A percentile compares a stretch with the other conserved stretches of the same genome.
These are phyloP conservation scores for Cyrtodaria siliqua DNA, from an alignment of 2,888 invertebrate genomes.

Conservation along the genomic window DNA sequence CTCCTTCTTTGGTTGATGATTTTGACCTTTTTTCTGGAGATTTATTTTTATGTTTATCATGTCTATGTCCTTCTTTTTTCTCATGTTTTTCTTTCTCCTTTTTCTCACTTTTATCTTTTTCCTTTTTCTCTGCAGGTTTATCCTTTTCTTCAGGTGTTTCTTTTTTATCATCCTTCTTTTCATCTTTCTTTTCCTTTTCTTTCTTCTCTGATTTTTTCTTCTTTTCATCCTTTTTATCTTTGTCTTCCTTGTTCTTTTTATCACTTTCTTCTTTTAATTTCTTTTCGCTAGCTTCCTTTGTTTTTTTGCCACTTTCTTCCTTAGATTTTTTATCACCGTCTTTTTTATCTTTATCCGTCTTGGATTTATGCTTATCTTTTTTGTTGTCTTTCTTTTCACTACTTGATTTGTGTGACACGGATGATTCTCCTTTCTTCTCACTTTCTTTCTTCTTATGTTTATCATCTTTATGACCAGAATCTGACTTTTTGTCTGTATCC, in stretches of 20 bases:
- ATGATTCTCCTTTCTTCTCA: conserved; percentile 61
- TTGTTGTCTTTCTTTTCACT: conserved; percentile 59
- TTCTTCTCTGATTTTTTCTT: conserved; percentile 31
- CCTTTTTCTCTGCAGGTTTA: conserved; percentile 26
- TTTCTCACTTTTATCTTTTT: conserved; percentile 48
- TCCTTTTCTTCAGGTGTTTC: conserved; percentile 36
- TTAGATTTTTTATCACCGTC: conserved; percentile 47
- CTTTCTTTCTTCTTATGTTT: conserved; percentile 74
- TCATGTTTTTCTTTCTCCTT: conserved; percentile 54
- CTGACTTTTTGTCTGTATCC: conserved; percentile 60
- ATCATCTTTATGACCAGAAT: conserved; percentile 63
- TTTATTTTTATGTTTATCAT: conserved; percentile 58
- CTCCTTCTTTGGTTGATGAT: conserved; percentile 42
- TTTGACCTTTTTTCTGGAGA: conserved; percentile 61
- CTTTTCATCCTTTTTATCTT: conserved; percentile 48
- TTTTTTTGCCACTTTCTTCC: conserved; percentile 41
- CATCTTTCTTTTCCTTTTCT: conserved; percentile 35
- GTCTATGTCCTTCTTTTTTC: conserved; percentile 56
- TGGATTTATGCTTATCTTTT: conserved; percentile 52
- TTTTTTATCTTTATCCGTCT: conserved; percentile 57
- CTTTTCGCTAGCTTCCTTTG: conserved; percentile 40
- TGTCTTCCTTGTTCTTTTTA: conserved; percentile 44
- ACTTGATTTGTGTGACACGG: conserved; percentile 42
- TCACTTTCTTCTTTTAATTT: conserved; percentile 56
- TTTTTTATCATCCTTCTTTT: conserved; percentile 45